These are phyloP conservation scores for Diphyllodes magnificus DNA, from an alignment of 2,113 vertebrate genomes.

Conservation along the genomic window DNA sequence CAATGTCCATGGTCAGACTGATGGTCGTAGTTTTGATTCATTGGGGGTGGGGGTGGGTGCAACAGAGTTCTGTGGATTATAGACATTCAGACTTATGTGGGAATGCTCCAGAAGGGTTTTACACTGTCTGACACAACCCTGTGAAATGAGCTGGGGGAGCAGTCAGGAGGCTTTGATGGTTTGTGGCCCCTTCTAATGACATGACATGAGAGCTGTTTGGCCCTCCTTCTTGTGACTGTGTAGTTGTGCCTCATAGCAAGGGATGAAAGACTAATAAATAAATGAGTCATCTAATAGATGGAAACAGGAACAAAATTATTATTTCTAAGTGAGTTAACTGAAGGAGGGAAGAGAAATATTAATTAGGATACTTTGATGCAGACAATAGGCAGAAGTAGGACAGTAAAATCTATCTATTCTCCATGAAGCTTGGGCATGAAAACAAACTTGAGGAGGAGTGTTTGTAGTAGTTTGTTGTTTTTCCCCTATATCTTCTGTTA, in stretches of 20 bases:
- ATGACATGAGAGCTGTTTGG: neutral
- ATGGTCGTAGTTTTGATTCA: accelerated
- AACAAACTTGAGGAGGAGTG: neutral
- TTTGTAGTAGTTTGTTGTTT: neutral
- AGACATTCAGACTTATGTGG: accelerated
- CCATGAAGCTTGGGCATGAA: neutral
- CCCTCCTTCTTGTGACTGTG: neutral
- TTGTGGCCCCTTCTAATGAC: neutral
- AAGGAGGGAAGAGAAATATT: neutral
- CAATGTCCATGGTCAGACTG: accelerated
- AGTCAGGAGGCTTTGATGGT: neutral
- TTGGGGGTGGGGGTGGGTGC: accelerated
- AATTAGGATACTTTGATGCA: neutral
- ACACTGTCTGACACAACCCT: neutral
- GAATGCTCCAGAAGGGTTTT: neutral
- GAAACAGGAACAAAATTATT: neutral
- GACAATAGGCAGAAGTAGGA: neutral
- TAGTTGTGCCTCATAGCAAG: neutral
- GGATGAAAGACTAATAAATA: neutral
- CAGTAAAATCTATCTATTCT: neutral
- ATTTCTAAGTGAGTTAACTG: neutral
- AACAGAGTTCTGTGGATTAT: neutral
- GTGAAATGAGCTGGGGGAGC: neutral
- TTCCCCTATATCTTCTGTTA: neutral
- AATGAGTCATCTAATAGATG: neutral